These are phyloP conservation scores for Mactra quadrangularis DNA, from an alignment of 1,140 invertebrate species.

Conservation along the genomic window DNA sequence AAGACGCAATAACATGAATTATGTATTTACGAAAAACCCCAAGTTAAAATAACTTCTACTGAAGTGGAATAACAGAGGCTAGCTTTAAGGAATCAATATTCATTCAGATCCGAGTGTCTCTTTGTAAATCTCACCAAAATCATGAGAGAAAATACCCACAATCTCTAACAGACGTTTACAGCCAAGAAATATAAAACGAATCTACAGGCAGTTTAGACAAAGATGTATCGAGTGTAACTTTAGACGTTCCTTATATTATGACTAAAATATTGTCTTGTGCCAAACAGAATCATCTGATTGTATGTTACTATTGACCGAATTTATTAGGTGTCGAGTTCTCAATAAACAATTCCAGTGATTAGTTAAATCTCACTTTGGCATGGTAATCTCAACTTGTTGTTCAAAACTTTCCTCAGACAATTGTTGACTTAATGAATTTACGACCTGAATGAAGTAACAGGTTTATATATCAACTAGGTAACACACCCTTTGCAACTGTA, in stretches of 20 bases:
- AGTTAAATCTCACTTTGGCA: too few species aligned
- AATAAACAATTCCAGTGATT: too few species aligned
- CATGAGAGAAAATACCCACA: conserved; percentile 17
- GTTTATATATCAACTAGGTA: too few species aligned
- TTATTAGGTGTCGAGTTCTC: too few species aligned
- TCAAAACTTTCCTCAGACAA: too few species aligned
- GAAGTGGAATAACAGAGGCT: conserved; percentile 28
- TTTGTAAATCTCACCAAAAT: conserved; percentile 6
- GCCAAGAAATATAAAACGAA: conserved; percentile 2
- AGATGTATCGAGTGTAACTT: conserved; percentile 24
- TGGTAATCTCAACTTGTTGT: too few species aligned
- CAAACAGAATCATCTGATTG: too few species aligned
- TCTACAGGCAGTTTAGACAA: conserved; percentile 23
- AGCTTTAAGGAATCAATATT: conserved; percentile 47
- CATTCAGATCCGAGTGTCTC: conserved; percentile 9
- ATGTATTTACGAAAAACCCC: conserved; percentile 43
- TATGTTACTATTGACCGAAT: too few species aligned
- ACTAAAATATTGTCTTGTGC: too few species aligned
- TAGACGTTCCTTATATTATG: not conserved
- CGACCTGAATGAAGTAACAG: too few species aligned
- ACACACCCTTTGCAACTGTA: too few species aligned
- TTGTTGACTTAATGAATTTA: too few species aligned
- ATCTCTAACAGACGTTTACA: conserved; percentile 25
- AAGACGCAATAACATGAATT: conserved; percentile 37
- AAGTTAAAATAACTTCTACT: conserved; percentile 22